phyloP scores from a whole-genome alignment of 2,888 invertebrate genomes.

The Chymomyza procnemis region DNA sequence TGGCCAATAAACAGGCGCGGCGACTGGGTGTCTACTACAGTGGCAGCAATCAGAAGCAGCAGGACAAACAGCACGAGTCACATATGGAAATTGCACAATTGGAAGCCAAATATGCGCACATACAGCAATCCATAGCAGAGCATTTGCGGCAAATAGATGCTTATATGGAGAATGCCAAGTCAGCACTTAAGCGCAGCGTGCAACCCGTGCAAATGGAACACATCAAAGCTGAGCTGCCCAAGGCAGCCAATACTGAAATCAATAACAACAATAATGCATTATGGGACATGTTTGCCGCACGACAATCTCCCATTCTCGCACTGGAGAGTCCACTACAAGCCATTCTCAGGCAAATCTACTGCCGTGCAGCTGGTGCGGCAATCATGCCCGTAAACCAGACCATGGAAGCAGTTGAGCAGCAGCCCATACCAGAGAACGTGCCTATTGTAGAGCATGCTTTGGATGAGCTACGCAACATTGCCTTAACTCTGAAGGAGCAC shows the following conservation, averaged over 20 bases:
- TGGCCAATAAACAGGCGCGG: slow-evolving; percentile 24
- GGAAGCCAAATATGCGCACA: slow-evolving; percentile 74
- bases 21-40: slow-evolving; percentile 50
- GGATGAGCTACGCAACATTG: slow-evolving; percentile 69
- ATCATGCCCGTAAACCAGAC: slow-evolving; percentile 25
- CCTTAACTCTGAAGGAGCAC: slow-evolving; percentile 47
- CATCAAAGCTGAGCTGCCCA: slow-evolving; percentile 9
- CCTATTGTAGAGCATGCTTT: slow-evolving; percentile 76
- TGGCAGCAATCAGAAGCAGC: slow-evolving; percentile 8
- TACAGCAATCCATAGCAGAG: slow-evolving; percentile 77
- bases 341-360: slow-evolving; percentile 65
- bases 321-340: slow-evolving; percentile 72
- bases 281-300: slow-evolving; percentile 49
- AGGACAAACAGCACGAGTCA: slow-evolving; percentile 50
- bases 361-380: slow-evolving; percentile 46
- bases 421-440: slow-evolving; percentile 69
- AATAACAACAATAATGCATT: slow-evolving; percentile 24
- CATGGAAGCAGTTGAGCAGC: background rate
- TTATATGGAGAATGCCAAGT: slow-evolving; percentile 77
- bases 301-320: slow-evolving; percentile 54
- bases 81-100: slow-evolving; percentile 68
- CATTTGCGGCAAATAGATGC: slow-evolving; percentile 76
- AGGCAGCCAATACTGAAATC: background rate
- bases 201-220: slow-evolving; percentile 31
- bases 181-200: slow-evolving; percentile 68